Conservation (phyloP, 2,797 vertebrate genomes). For the Sandelia bainsii region DNA sequence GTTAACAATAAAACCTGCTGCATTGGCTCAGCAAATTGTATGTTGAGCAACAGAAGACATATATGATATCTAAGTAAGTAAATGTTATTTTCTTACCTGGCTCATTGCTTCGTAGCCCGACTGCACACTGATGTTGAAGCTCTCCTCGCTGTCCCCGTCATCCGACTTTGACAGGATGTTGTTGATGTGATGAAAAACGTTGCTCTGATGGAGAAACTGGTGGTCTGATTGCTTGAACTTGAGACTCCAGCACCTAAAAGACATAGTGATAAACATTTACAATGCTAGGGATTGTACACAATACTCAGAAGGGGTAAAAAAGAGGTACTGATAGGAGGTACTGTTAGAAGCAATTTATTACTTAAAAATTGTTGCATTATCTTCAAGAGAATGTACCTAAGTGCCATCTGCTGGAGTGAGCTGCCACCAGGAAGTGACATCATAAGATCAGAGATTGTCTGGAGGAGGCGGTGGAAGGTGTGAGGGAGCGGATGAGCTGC, state of each 20-base stretch:
- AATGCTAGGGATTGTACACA: background rate
- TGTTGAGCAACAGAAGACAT: background rate
- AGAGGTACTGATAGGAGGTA: background rate
- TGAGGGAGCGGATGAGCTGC: constrained; percentile 97
- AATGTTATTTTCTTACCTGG: constrained; percentile 85
- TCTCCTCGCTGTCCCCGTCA: constrained; percentile 98
- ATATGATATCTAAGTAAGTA: background rate
- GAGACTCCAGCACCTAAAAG: constrained; percentile 96
- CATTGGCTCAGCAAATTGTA: background rate
- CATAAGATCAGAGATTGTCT: constrained; percentile 99
- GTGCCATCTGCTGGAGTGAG: constrained; percentile 98
- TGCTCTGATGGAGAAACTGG: constrained; percentile 99
- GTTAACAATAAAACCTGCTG: background rate
- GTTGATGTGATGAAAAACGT: constrained; percentile 99
- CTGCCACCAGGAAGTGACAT: constrained; percentile 99
- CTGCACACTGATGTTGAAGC: constrained; percentile 98
- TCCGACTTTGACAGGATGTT: constrained; percentile 99
- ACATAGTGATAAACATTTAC: background rate
- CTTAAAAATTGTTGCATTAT: background rate
- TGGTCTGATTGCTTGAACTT: constrained; percentile 99
- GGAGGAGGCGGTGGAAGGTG: constrained; percentile 97
- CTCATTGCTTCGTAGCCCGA: constrained; percentile 97
- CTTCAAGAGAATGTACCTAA: constrained; percentile 84
- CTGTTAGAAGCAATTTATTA: background rate
- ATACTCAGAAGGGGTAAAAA: background rate